These are phyloP conservation scores for Anabas testudineus DNA, from an alignment of 2,797 vertebrate genomes.

Conservation along the genomic window DNA sequence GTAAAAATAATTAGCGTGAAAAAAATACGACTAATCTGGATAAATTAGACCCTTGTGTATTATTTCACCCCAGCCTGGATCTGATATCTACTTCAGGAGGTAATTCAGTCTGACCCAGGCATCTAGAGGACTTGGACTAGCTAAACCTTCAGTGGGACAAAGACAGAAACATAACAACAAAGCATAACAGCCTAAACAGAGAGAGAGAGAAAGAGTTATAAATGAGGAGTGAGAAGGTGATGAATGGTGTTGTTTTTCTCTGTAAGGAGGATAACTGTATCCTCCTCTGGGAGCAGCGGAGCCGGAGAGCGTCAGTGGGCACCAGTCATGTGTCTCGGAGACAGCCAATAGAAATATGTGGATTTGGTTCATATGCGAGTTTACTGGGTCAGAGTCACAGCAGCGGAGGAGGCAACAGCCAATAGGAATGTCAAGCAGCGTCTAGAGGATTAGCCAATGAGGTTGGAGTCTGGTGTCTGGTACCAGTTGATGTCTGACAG, in stretches of 20 bases:
- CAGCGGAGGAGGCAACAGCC: constrained; percentile 72
- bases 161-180: constrained; percentile 66
- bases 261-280: constrained; percentile 80
- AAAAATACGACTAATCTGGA: constrained; percentile 46
- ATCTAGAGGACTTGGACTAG: constrained; percentile 62
- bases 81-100: constrained; percentile 53
- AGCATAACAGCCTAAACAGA: constrained; percentile 61
- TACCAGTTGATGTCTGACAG: constrained; percentile 84
- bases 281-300: constrained; percentile 77
- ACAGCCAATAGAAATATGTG: constrained; percentile 76
- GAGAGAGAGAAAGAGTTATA: constrained; percentile 61
- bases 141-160: constrained; percentile 65
- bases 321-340: constrained; percentile 82
- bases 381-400: constrained; percentile 83
- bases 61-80: constrained; percentile 22
- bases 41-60: constrained; percentile 62
- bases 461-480: constrained; percentile 77
- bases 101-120: constrained; percentile 62
- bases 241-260: constrained; percentile 82
- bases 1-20: constrained; percentile 48
- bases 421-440: constrained; percentile 61
- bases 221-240: constrained; percentile 69
- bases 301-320: constrained; percentile 58
- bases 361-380: constrained; percentile 82
- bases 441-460: constrained; percentile 80